Percentiles rank a stretch among this genome's conserved stretches.
These are phyloP conservation scores for Actinemys pallida DNA, from an alignment of 2,113 vertebrate genomes.

Conservation along the genomic window DNA sequence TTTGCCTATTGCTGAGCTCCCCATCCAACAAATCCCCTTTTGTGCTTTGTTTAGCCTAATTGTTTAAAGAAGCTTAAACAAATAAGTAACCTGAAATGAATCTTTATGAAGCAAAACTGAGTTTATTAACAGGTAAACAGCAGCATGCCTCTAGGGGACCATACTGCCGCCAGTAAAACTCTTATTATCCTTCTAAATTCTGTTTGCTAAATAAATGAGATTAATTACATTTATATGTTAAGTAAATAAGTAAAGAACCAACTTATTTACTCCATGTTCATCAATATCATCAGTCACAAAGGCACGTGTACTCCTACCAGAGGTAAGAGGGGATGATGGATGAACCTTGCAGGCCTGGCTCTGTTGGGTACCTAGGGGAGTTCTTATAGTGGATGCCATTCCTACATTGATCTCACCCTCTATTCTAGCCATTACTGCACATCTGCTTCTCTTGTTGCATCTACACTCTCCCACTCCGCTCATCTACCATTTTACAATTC, in stretches of 20 bases:
- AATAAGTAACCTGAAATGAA: conserved; percentile 28
- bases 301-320: conserved; percentile 5
- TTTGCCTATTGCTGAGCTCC: neutral
- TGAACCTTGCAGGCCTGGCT: neutral
- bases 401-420: neutral
- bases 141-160: conserved; percentile 57
- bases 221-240: conserved; percentile 76
- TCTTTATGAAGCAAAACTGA: neutral
- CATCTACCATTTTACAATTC: neutral
- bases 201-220: conserved; percentile 78
- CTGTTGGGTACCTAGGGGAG: neutral
- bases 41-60: neutral
- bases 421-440: neutral
- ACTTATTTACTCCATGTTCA: conserved; percentile 69
- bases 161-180: conserved; percentile 60
- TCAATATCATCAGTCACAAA: conserved; percentile 49
- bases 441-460: neutral
- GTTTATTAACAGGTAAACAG: conserved; percentile 51
- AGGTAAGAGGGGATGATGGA: neutral
- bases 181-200: conserved; percentile 77
- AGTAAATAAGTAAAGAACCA: conserved; percentile 74
- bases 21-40: neutral
- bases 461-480: neutral
- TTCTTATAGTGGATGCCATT: neutral
- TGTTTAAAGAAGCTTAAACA: conserved; percentile 18